Evolutionary conservation across 2,113 vertebrate genomes (phyloP), one percentile per base, ranked within the genome.

Genomic region (Catharus minimus): DNA sequence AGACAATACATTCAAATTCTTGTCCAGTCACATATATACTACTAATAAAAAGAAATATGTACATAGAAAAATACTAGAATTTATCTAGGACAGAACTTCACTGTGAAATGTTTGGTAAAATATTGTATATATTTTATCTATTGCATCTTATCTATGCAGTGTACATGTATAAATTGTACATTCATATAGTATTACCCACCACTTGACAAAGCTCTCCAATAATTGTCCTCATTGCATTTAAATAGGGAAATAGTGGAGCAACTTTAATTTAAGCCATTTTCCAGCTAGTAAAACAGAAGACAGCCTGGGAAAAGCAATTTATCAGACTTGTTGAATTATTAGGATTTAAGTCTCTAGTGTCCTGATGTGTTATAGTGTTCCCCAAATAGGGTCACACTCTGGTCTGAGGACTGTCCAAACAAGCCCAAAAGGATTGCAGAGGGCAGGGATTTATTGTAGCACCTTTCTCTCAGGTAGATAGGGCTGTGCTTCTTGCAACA

Each of bases 401-500:
- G 14, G 14, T 15, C 12, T 3, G 0, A 44, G 15, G n/a, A 10
- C 13, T 66, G 15, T 53, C 21, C 52, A 44, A 11, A 57, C 19
- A 71, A 82, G 38, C 4, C 26, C 16, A 8, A 33, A 55, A 2
- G 7, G 17, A 41, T n/a, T 77, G 28, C 1, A 15, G 44, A 52
- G 24, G 9, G 14, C 23, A 43, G 7, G 3, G 22, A 28, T 56
- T 76, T 72, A 26, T 56, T 60, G 28, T 21, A 65, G 13, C 23
- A 75, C 5, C 33, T 18, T 49, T 71, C 9, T 64, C 21, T 75
- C 16, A 32, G 24, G 12, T 36, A 53, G 10, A 7, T 36, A 80
- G 64, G 14, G 5, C 7, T 41, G 15, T 0, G 0, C 0, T 36
- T 85, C 22, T 49, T 4, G 0, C n/a, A 27, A n/a, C 9, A 43